Evolutionary conservation across 2,888 invertebrate genomes (phyloP), one percentile per base, ranked within the genome.

Genomic region (Resseliella maxima): DNA sequence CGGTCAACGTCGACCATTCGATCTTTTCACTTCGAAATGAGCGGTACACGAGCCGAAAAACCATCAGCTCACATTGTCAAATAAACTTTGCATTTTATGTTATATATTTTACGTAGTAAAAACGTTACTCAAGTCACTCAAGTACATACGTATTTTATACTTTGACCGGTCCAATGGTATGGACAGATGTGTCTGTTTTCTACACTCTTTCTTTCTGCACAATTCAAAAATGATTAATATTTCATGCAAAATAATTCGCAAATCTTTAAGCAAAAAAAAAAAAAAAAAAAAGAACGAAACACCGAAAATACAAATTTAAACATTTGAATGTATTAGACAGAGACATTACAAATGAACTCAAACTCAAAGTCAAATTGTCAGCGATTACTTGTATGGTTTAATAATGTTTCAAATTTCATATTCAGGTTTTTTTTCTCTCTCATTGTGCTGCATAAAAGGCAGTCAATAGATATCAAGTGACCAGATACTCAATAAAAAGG

Each of bases 1-100:
- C 18, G 46, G 18, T 50, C 46, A 50, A 50, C 59, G 3, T 5
- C 24, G 27, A 50, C 5, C 59, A 50, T 50, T 59, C 59, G n/a
- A 12, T 15, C 35, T 50, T 2, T 50, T 12, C 2, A 15, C 18
- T 50, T 72, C 10, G 15, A 35, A 72, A 27, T n/a, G n/a, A 72
- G 72, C 72, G 15, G 31, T 31, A 35, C 31, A 27, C 72, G n/a
- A 27, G 72, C 15, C 72, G 46, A 2, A 31, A 6, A 31, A 27
- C 27, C 24, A 24, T 31, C 72, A 31, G 31, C 18, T 72, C 31
- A 31, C 72, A 72, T 72, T 72, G 72, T 72, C 72, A 72, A 72
- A 72, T 72, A 72, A 72, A 72, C 72, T 72, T 72, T 72, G 72
- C 72, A 72, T 72, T 72, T 72, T 72, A 72, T 72, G 72, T 72